Base-by-base conservation (phyloP, 2,113 vertebrate genomes). In the Corynorhinus townsendii region DNA sequence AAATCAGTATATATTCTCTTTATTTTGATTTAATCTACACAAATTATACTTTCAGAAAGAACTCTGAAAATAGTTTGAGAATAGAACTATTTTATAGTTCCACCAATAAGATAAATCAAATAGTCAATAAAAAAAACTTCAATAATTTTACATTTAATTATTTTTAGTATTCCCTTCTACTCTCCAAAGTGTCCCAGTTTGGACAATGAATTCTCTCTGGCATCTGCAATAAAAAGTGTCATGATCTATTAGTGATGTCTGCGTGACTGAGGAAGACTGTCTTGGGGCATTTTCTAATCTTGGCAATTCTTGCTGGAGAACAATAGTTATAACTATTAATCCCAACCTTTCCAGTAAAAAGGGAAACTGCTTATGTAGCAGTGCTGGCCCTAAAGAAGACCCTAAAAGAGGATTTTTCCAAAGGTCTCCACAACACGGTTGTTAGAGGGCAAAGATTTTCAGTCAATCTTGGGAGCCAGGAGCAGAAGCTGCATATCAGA, bases 11-110 rank as follows among this genome's bases (percentile, higher is more conserved):
- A 43, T 38, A 71, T 7, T 59, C 11, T 28, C 73, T 91, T 83
- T 83, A 77, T 75, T 56, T 91, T 47, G 12, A 49, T 69, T 88
- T 88, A 54, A 56, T 71, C 35, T 40, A 43, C 11, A 85, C 26
- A 90, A 12, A 71, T 28, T 92, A 88, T 92, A 69, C 56, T 75
- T 92, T 85, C 79, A 90, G 49, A 80, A 86, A 71, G 22, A 77
- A 84, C 16, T 71, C 62, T 76, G 79, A 62, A 90, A 82, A 86
- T 49, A 86, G 10, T 62, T 90, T 89, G 20, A 81, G 9, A 38
- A 2, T 47, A 38, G 43, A 91, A 43, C 47, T 71, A 64, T 28
- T 75, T 86, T 82, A 72, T 24, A 66, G 30, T 71, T 89, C 40
- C 4, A 35, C 12, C 20, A 87, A 69, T 64, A 75, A 73, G 81